Percentiles rank a stretch among this genome's conserved stretches.
These are phyloP conservation scores for Enteromius paludinosus DNA, from an alignment of 2,797 vertebrate genomes.

Conservation along the genomic window DNA sequence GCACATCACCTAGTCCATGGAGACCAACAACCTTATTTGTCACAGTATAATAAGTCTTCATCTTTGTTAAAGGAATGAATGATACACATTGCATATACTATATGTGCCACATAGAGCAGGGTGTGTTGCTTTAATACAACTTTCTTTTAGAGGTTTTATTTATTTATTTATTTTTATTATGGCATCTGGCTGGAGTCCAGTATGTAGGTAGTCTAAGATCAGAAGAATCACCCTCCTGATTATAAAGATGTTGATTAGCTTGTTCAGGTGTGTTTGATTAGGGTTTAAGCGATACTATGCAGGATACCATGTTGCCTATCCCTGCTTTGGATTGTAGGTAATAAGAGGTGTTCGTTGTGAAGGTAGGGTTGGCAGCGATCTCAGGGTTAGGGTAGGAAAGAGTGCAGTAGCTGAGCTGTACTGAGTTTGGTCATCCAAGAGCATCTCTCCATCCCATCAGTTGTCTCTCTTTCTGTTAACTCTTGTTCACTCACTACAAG, in stretches of 20 bases:
- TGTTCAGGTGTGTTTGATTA: background rate
- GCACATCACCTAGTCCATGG: background rate
- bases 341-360: background rate
- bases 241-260: background rate
- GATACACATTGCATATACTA: background rate
- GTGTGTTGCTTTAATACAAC: background rate
- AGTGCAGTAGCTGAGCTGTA: background rate
- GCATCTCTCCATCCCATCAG: background rate
- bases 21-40: background rate
- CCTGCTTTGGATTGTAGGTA: background rate
- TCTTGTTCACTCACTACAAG: background rate
- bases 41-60: background rate
- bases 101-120: background rate
- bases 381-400: background rate
- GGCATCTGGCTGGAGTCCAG: too few relatives aligned
- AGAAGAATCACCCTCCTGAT: background rate
- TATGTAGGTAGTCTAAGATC: background rate
- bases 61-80: background rate
- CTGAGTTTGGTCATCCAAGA: conserved; percentile 2
- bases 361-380: background rate
- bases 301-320: background rate
- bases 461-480: background rate
- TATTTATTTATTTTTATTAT: background rate
- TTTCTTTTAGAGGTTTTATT: background rate
- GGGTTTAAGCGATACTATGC: background rate